These are phyloP conservation scores for Danio choprae DNA, from an alignment of 2,797 vertebrate genomes.

Conservation along the genomic window DNA sequence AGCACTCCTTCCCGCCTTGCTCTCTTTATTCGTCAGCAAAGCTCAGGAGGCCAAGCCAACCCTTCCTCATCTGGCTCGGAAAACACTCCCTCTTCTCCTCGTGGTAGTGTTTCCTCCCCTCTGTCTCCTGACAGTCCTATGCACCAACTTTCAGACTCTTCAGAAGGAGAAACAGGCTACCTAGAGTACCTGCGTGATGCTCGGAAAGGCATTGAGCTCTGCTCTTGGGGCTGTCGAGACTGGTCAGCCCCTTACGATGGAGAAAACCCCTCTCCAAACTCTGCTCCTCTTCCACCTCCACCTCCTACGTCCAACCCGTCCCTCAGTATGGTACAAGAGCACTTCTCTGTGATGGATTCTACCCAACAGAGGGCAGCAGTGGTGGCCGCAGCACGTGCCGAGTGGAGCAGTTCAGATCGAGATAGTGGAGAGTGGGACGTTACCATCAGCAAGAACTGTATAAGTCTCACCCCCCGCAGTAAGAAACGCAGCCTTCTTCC, in stretches of 20 bases:
- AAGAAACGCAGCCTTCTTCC: constrained; percentile 89
- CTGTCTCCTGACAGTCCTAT: constrained; percentile 82
- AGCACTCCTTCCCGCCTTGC: constrained; percentile 92
- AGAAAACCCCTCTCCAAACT: constrained; percentile 83
- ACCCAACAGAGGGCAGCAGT: constrained; percentile 74
- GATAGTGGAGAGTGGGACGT: constrained; percentile 85
- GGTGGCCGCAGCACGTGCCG: constrained; percentile 73
- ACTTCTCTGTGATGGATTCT: constrained; percentile 68
- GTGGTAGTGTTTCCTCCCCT: constrained; percentile 56
- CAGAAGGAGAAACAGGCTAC: constrained; percentile 87
- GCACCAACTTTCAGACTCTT: constrained; percentile 69
- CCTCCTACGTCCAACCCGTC: constrained; percentile 71
- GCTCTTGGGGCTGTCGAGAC: constrained; percentile 87
- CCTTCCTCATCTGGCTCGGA: constrained; percentile 67
- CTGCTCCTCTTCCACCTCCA: constrained; percentile 66
- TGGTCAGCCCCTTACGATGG: constrained; percentile 97
- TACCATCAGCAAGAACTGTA: constrained; percentile 79
- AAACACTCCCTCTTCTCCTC: constrained; percentile 64
- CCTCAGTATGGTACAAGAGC: constrained; percentile 72
- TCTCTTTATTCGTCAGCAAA: constrained; percentile 91
- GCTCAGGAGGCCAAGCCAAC: constrained; percentile 65
- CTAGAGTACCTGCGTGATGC: constrained; percentile 93
- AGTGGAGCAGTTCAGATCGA: constrained; percentile 80
- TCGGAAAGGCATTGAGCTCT: constrained; percentile 83
- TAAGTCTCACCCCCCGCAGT: constrained; percentile 86